Conservation (phyloP, 1,140 invertebrate species). For the Pantala flavescens region DNA sequence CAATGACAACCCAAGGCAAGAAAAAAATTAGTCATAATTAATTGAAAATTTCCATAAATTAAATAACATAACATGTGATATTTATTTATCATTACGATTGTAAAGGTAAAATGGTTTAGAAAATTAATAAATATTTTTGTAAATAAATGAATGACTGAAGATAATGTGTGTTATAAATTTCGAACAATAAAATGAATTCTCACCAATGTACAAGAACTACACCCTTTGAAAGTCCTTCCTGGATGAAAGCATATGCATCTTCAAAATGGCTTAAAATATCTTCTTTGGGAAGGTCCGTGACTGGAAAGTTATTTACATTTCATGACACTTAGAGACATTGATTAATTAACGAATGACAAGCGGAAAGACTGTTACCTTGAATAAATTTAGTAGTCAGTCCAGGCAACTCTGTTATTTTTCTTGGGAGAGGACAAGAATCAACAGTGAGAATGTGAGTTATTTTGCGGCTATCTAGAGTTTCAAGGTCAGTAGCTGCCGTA, state of each 20-base stretch:
- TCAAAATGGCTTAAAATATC: slow-evolving; percentile 69
- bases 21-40: too few species aligned
- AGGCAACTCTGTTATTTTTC: slow-evolving; percentile 52
- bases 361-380: slow-evolving; percentile 40
- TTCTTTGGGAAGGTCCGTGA: slow-evolving; percentile 70
- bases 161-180: not conserved
- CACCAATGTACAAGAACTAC: slow-evolving; percentile 69
- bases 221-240: slow-evolving; percentile 43
- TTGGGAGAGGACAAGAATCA: slow-evolving; percentile 68
- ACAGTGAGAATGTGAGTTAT: slow-evolving; percentile 69
- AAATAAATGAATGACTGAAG: too few species aligned
- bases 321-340: not conserved
- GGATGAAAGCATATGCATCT: slow-evolving; percentile 61
- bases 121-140: too few species aligned
- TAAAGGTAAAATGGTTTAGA: too few species aligned
- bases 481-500: slow-evolving; percentile 60
- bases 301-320: slow-evolving; percentile 31
- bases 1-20: too few species aligned
- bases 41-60: slow-evolving; percentile 17
- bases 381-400: slow-evolving; percentile 61
- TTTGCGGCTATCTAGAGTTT: slow-evolving; percentile 50
- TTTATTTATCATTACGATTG: too few species aligned
- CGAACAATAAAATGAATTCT: slow-evolving; percentile 23
- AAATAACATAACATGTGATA: too few species aligned
- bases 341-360: not conserved